phyloP scores from a whole-genome alignment of 2,113 vertebrate genomes.

The Narcine bancroftii region DNA sequence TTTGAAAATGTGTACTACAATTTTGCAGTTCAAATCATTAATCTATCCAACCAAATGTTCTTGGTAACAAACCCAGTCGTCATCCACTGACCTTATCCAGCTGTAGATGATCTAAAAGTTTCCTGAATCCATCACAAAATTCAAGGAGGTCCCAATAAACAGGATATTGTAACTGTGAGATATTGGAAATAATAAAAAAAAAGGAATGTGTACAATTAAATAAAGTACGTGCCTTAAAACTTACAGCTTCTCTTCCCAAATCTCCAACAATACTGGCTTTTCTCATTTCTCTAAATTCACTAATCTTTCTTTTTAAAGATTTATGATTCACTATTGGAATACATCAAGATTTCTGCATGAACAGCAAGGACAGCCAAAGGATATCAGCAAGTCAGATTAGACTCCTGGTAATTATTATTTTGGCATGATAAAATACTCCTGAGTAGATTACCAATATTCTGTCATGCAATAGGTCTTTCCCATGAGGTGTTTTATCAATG shows the following conservation, averaged over 20 bases:
- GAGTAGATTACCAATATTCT: too few relatives aligned
- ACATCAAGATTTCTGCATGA: not conserved
- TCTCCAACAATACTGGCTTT: not conserved
- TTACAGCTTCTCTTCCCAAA: not conserved
- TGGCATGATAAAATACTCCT: too few relatives aligned
- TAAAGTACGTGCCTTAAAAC: not conserved
- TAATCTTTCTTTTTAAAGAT: not conserved
- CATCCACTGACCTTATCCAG: slow-evolving; percentile 79
- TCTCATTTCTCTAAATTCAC: not conserved
- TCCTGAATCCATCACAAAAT: slow-evolving; percentile 95
- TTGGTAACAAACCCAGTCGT: too few relatives aligned
- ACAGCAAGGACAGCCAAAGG: not conserved
- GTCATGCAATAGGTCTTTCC: too few relatives aligned
- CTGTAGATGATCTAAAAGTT: slow-evolving; percentile 90
- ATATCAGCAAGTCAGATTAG: too few relatives aligned
- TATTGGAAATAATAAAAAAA: slow-evolving; percentile 34
- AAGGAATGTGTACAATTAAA: not conserved
- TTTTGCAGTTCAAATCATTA: not conserved
- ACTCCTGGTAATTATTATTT: too few relatives aligned
- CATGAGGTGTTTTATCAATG: too few relatives aligned
- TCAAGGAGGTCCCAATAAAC: slow-evolving; percentile 96
- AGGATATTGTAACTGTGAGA: slow-evolving; percentile 80
- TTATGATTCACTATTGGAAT: not conserved
- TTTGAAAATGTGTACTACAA: not conserved
- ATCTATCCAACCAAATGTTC: not conserved